Conservation (phyloP, 2,888 invertebrate species). For the Agrochola macilenta region DNA sequence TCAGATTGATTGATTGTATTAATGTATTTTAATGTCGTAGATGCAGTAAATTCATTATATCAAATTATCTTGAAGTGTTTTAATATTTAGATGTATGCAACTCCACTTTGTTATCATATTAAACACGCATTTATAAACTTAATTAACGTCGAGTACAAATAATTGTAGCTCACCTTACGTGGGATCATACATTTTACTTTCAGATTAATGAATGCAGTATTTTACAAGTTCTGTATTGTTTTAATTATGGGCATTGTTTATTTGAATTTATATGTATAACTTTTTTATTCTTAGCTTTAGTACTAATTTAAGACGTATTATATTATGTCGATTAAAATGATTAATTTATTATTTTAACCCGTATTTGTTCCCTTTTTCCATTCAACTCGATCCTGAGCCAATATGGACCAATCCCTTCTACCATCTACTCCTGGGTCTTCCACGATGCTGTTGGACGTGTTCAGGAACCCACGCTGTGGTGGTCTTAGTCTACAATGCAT, state of each 20-base stretch:
- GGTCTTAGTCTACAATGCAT: too few relatives aligned
- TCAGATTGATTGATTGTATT: too few relatives aligned
- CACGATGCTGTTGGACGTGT: too few relatives aligned
- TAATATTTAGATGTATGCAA: slow-evolving; percentile 6
- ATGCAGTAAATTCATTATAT: too few relatives aligned
- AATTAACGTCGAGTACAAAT: background rate
- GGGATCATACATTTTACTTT: background rate
- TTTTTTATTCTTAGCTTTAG: background rate
- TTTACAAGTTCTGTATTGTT: background rate
- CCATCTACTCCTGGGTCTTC: too few relatives aligned
- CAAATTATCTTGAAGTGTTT: background rate
- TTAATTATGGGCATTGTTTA: background rate
- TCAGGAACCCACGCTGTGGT: too few relatives aligned
- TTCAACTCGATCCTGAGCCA: too few relatives aligned
- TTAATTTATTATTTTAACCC: too few relatives aligned
- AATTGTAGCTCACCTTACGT: slow-evolving; percentile 14
- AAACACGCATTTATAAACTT: background rate
- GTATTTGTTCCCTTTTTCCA: too few relatives aligned
- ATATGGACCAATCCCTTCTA: too few relatives aligned
- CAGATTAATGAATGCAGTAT: background rate
- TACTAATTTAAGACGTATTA: background rate
- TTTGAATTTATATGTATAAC: background rate
- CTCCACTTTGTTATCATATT: background rate
- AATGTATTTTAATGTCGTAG: too few relatives aligned
- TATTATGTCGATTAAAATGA: too few relatives aligned